These are phyloP conservation scores for Penaeus chinensis DNA, from an alignment of 1,140 invertebrate species.

Conservation along the genomic window DNA sequence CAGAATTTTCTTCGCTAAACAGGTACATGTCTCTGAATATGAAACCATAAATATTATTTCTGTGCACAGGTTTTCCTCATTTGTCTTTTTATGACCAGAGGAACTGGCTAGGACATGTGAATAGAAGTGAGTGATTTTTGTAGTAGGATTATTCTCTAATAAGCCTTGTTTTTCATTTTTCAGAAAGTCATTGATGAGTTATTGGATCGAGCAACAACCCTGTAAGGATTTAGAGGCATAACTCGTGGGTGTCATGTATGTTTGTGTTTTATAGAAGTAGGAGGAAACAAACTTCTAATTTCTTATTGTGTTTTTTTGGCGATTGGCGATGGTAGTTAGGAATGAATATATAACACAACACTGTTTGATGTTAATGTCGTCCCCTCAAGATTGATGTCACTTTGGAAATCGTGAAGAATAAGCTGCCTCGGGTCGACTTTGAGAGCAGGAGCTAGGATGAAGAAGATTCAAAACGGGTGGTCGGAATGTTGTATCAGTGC, in stretches of 20 bases:
- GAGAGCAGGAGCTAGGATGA: slow-evolving; percentile 22
- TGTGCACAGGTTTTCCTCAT: too few relatives aligned
- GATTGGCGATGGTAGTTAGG: slow-evolving; percentile 19
- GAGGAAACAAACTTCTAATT: slow-evolving; percentile 15
- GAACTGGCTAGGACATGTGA: too few relatives aligned
- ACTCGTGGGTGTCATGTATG: slow-evolving; percentile 54
- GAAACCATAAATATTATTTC: too few relatives aligned
- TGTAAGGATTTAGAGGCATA: slow-evolving; percentile 70
- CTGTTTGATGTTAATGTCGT: slow-evolving; percentile 28
- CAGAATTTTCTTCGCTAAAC: too few relatives aligned
- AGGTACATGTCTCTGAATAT: too few relatives aligned
- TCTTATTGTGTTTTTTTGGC: slow-evolving; percentile 16
- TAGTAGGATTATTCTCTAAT: neutral
- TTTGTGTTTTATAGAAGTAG: slow-evolving; percentile 18
- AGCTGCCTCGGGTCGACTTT: slow-evolving; percentile 1
- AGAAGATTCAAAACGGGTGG: slow-evolving; percentile 14
- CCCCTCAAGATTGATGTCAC: slow-evolving; percentile 31
- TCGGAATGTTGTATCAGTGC: slow-evolving; percentile 42
- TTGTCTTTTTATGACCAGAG: too few relatives aligned
- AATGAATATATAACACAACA: slow-evolving; percentile 33
- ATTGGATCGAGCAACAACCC: slow-evolving; percentile 87
- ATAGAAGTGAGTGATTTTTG: too few relatives aligned
- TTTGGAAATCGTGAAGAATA: slow-evolving; percentile 22
- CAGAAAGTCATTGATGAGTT: slow-evolving; percentile 92
- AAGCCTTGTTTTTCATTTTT: slow-evolving; percentile 68